Percentiles rank a stretch among this genome's conserved stretches.
Conservation (phyloP, 2,888 invertebrate species). For the Plagodis dolabraria region DNA sequence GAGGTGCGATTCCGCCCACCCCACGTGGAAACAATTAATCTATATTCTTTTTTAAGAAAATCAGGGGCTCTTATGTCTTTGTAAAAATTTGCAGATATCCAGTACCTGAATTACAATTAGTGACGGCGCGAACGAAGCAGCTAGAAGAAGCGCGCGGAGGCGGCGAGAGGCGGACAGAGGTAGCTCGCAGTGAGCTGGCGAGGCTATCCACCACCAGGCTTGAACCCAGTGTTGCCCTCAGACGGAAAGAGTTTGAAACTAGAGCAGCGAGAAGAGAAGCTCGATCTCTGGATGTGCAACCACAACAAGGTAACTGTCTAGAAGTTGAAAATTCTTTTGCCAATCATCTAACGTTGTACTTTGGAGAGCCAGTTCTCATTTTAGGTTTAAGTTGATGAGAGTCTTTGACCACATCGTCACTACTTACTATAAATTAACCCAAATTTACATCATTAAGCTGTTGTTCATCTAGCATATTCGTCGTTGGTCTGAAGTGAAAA, state of each 20-base stretch:
- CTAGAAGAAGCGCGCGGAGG: slow-evolving; percentile 89
- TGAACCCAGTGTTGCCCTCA: slow-evolving; percentile 90
- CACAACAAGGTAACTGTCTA: slow-evolving; percentile 60
- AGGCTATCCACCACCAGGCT: slow-evolving; percentile 87
- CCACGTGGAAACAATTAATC: no score
- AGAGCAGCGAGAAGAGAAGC: slow-evolving; percentile 74
- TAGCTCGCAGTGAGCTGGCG: slow-evolving; percentile 88
- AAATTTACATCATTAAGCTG: no score
- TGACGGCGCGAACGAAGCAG: slow-evolving; percentile 89
- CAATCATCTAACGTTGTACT: no score
- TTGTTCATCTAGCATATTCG: no score
- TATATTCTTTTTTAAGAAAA: no score
- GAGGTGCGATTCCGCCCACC: no score
- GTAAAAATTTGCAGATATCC: slow-evolving; percentile 63
- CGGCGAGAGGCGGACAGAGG: slow-evolving; percentile 86
- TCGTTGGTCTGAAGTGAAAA: no score
- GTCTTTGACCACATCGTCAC: no score
- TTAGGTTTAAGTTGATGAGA: no score
- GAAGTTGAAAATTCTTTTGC: no score
- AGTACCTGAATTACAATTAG: slow-evolving; percentile 86
- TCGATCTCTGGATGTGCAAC: slow-evolving; percentile 76
- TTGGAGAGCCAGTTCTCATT: no score
- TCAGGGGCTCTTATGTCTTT: background rate
- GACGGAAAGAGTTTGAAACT: slow-evolving; percentile 90
- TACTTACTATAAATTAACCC: no score